A percentile compares a stretch with the other conserved stretches of the same genome.
These are phyloP conservation scores for Stigmatopora nigra DNA, from an alignment of 2,113 vertebrate species.

Conservation along the genomic window DNA sequence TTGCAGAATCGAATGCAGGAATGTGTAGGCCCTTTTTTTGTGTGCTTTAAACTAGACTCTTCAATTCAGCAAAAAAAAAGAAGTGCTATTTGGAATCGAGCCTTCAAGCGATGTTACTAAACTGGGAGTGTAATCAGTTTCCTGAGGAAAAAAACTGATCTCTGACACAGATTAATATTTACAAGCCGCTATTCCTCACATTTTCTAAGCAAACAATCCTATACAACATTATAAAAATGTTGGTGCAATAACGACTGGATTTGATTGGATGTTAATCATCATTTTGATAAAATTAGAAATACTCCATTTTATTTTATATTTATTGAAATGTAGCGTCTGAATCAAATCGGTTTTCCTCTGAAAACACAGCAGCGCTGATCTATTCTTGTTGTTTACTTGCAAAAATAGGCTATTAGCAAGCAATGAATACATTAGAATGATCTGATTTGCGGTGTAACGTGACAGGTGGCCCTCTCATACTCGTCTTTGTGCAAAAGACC, in stretches of 20 bases:
- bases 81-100: conserved; percentile 29
- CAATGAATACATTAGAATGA: conserved; percentile 18
- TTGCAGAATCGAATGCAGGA: background rate
- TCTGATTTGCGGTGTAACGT: conserved; percentile 13
- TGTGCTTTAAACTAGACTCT: conserved; percentile 13
- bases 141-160: conserved; percentile 17
- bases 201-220: conserved; percentile 23
- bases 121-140: conserved; percentile 42
- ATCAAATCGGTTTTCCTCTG: background rate
- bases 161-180: conserved; percentile 28
- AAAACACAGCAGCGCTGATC: background rate
- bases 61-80: conserved; percentile 5
- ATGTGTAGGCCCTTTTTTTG: background rate
- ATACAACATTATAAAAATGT: conserved; percentile 12
- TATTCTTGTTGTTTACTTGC: background rate
- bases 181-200: conserved; percentile 34
- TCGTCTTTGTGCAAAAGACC: conserved; percentile 3
- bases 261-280: conserved; percentile 22
- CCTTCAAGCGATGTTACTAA: conserved; percentile 8
- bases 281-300: conserved; percentile 40
- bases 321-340: background rate
- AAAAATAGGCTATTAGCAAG: background rate
- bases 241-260: conserved; percentile 23
- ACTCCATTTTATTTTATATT: conserved; percentile 5
- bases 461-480: conserved; percentile 8